Conservation (phyloP, 2,888 invertebrate species). For the Celastrina argiolus region DNA sequence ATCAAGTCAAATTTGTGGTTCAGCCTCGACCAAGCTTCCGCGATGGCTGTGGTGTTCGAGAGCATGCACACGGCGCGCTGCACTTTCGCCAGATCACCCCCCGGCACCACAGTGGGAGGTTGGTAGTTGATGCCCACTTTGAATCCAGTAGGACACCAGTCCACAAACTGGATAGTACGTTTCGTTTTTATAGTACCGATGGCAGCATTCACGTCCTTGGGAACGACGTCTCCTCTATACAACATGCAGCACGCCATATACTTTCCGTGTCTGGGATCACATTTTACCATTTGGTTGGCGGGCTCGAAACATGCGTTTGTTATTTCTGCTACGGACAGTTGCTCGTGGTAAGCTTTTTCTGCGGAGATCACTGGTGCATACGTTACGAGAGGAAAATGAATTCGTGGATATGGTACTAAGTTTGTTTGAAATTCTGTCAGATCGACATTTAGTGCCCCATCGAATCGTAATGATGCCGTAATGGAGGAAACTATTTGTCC, state of each 20-base stretch:
- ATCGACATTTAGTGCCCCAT: slow-evolving; percentile 94
- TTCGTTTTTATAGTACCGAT: slow-evolving; percentile 97
- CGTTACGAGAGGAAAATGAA: slow-evolving; percentile 94
- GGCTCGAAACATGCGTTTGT: slow-evolving; percentile 97
- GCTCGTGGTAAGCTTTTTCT: slow-evolving; percentile 96
- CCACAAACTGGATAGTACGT: slow-evolving; percentile 94
- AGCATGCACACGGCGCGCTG: slow-evolving; percentile 97
- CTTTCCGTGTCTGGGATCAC: slow-evolving; percentile 93
- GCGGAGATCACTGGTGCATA: slow-evolving; percentile 95
- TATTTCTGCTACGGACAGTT: slow-evolving; percentile 92
- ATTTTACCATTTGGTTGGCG: slow-evolving; percentile 96
- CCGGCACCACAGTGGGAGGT: slow-evolving; percentile 92
- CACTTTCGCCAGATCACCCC: slow-evolving; percentile 94
- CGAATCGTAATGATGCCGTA: slow-evolving; percentile 93
- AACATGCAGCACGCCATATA: slow-evolving; percentile 98
- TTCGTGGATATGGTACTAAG: slow-evolving; percentile 95
- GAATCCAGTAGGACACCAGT: slow-evolving; percentile 91
- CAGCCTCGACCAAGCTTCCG: slow-evolving; percentile 97
- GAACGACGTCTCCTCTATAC: slow-evolving; percentile 95
- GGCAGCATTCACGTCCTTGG: slow-evolving; percentile 95
- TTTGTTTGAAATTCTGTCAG: slow-evolving; percentile 96
- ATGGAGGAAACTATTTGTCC: slow-evolving; percentile 96
- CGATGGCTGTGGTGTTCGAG: slow-evolving; percentile 97
- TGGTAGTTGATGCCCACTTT: slow-evolving; percentile 92
- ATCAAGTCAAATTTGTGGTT: slow-evolving; percentile 97